Base-by-base conservation (phyloP, 2,797 vertebrate genomes). In the Cottoperca gobio region DNA sequence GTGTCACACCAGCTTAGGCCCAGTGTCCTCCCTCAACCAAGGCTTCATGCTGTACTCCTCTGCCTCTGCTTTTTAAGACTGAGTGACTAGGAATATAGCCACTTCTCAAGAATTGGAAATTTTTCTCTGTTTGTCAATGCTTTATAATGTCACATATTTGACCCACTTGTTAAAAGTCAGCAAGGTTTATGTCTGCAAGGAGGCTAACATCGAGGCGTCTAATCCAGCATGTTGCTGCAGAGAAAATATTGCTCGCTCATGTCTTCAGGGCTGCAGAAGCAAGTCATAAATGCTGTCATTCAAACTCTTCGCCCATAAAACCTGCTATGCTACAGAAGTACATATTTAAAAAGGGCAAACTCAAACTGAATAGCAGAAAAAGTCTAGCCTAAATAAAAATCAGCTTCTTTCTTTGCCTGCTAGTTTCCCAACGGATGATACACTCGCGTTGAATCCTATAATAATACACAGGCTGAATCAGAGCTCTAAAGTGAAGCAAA, bases 1-100 rank as follows among this genome's bases (percentile, higher is more conserved):
- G 92, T 91, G 93, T 95, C 95, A 94, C 93, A 92, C 85, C 85
- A 89, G 91, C 92, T 94, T 92, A 93, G 88, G 76, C 87, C 91
- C 76, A 82, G 81, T 87, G 85, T 91, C 90, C 90, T 87, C 81
- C 88, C 74, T 88, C 79, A 79, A 86, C 84, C 88, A 75, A 70
- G 55, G 86, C 87, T 89, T 76, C 81, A 82, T 78, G 81, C 73
- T 73, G 79, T 79, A 86, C 80, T 88, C 76, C 82, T 83, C 76
- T 73, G 77, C 72, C 76, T 84, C 73, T 76, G 73, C 73, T 73
- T 81, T 86, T 77, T 61, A 89, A 86, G 77, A 80, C 77, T 58
- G 69, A 81, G 35, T 71, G 78, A 84, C 63, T 73, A 23, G 48
- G 72, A 81, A 87, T 67, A 24, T 26, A 67, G 70, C 73, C 81